Evolutionary conservation across 2,797 vertebrate genomes (phyloP).

Genomic region (Siniperca obscura): DNA sequence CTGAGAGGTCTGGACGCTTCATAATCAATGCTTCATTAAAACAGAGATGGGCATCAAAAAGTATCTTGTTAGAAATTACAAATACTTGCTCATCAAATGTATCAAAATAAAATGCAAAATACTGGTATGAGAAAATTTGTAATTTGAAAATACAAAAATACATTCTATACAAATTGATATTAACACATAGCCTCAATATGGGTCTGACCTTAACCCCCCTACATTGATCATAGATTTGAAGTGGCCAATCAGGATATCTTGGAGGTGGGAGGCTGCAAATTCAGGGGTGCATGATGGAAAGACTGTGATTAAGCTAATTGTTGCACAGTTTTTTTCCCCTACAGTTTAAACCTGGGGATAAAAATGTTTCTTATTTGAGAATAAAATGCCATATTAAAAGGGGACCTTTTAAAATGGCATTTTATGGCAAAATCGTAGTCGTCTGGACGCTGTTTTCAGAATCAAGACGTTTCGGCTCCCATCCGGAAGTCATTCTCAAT

Average conservation of each 20-base stretch:
- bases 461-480: no score
- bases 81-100: not conserved
- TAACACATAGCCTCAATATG: not conserved
- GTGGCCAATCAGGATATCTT: not conserved
- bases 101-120: not conserved
- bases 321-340: no score
- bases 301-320: no score
- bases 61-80: not conserved
- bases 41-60: not conserved
- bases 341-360: no score
- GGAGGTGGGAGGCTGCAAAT: not conserved
- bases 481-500: no score
- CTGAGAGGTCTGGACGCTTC: no score
- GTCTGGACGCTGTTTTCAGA: no score
- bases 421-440: no score
- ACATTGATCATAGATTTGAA: not conserved
- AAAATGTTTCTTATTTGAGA: no score
- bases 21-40: no score
- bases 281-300: not conserved
- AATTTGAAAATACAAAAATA: not conserved
- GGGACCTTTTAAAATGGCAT: no score
- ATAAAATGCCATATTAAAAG: no score
- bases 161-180: not conserved
- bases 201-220: not conserved
- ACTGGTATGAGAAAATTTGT: not conserved